phyloP scores from a whole-genome alignment of 2,797 vertebrate genomes.

The Melanotaenia boesemani region DNA sequence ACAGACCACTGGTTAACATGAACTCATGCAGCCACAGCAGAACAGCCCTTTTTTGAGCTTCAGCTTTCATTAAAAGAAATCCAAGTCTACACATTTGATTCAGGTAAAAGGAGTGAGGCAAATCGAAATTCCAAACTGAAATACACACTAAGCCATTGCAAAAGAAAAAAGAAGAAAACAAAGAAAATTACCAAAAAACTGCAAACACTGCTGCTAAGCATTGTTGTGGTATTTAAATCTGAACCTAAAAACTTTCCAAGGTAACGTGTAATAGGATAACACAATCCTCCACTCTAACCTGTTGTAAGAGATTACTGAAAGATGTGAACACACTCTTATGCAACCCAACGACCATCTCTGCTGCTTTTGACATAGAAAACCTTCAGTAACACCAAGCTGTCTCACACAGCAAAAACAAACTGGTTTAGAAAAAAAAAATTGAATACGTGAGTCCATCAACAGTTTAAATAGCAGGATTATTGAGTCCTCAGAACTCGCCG shows the following conservation, averaged over 20 bases:
- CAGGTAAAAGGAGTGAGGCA: not conserved
- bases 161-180: slow-evolving; percentile 8
- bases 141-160: not conserved
- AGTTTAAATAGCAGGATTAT: not conserved
- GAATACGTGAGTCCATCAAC: not conserved
- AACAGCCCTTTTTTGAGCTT: not conserved
- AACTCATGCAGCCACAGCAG: not conserved
- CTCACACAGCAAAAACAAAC: not conserved
- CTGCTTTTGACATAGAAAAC: slow-evolving; percentile 4
- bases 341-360: slow-evolving; percentile 37
- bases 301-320: slow-evolving; percentile 69
- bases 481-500: too few species aligned
- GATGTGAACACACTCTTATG: slow-evolving; percentile 49
- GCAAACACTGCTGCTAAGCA: not conserved
- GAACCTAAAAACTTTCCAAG: slow-evolving; percentile 49
- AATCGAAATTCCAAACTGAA: not conserved
- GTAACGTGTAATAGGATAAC: slow-evolving; percentile 58
- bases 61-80: not conserved
- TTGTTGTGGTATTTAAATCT: slow-evolving; percentile 25
- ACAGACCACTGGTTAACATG: slow-evolving; percentile 21
- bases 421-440: not conserved
- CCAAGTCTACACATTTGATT: not conserved
- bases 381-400: not conserved
- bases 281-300: slow-evolving; percentile 66
- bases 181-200: not conserved